These are phyloP conservation scores for Pseudopodoces humilis DNA, from an alignment of 2,113 vertebrate species.

Conservation along the genomic window DNA sequence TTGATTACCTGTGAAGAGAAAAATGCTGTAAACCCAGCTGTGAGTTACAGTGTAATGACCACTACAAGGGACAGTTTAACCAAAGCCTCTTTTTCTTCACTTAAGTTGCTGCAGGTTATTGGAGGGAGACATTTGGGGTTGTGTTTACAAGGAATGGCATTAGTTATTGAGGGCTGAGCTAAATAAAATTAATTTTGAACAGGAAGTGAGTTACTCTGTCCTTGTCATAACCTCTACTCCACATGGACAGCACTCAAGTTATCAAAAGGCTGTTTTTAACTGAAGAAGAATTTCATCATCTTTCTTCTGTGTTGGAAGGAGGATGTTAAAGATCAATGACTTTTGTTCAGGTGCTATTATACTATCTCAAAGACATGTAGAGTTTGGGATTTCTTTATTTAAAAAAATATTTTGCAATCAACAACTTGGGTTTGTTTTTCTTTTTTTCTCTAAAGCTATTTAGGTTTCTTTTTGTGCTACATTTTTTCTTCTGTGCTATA, in stretches of 20 bases:
- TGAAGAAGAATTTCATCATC: neutral
- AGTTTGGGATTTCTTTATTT: neutral
- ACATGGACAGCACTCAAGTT: neutral
- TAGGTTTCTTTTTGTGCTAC: neutral
- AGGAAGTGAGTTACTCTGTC: neutral
- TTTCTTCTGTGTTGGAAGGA: neutral
- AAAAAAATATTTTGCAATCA: neutral
- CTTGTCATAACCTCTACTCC: neutral
- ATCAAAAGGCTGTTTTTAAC: neutral
- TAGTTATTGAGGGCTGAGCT: neutral
- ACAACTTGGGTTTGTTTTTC: fast-evolving
- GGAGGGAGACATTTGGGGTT: neutral
- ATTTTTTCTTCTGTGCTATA: neutral
- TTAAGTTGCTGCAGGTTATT: neutral
- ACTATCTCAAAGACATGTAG: neutral
- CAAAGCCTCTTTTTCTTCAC: neutral
- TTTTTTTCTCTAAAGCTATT: neutral
- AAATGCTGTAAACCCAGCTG: neutral
- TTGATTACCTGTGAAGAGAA: neutral
- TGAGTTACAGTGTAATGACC: neutral
- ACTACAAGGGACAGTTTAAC: neutral
- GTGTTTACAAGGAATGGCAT: neutral
- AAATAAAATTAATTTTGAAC: neutral
- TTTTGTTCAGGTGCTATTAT: neutral
- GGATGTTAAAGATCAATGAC: neutral